Evolutionary conservation across 2,797 vertebrate genomes (phyloP), one percentile per base, ranked within the genome.

Genomic region (Sebastes steindachneri): DNA sequence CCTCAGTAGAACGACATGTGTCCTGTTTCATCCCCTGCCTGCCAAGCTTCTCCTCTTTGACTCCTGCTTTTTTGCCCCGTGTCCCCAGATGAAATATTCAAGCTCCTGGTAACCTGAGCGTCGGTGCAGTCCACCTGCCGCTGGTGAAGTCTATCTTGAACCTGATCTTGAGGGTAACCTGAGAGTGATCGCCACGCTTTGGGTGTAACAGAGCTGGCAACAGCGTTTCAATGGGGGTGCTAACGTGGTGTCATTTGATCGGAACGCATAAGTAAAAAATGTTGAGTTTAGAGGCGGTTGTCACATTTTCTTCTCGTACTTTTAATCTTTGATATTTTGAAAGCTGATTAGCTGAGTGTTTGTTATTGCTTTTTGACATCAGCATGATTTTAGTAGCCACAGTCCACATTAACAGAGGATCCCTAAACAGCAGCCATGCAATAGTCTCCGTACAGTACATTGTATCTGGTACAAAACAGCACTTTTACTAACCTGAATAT

Each of bases 1-100:
- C 85, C 76, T 80, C 73, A 74, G 84, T 6, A 67, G 74, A 75
- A 19, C 6, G 4, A 57, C 68, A 14, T 1, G 80, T 80, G 75
- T 91, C 87, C 41, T 12, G 60, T 92, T 89, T 84, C 89, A 73
- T 79, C 17, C 66, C 45, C 29, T 71, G 45, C 9, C 5, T 9
- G 25, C 41, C 68, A 23, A 23, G 51, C 75, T 45, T 45, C 48
- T 80, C 48, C 58, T 82, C 60, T 83, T 78, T 88, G 80, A 90
- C 88, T 90, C 80, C 76, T 89, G 88, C 88, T 86, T 78, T 90
- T 77, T 85, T 67, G 57, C 62, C 67, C 8, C 23, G n/a, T 87
- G 85, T 81, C 75, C 37, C 25, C 29, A 62, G 31, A 93, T 96
- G 4, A 95, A 95, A 93, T 93, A 96, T 96, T 95, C 66, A 95